phyloP scores from a whole-genome alignment of 2,888 invertebrate species.

The Epinotia nisella region DNA sequence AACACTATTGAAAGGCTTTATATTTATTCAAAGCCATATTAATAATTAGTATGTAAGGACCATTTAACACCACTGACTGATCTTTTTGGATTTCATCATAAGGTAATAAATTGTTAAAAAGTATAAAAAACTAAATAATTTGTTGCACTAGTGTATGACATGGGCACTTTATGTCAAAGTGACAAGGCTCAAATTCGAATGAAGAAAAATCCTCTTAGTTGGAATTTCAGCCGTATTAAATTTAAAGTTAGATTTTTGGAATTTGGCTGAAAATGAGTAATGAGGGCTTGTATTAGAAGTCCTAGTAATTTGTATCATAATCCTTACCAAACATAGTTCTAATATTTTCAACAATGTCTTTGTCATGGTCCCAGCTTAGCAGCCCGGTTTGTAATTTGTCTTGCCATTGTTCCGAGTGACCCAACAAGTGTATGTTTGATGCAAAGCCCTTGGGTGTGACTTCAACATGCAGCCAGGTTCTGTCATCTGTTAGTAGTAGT shows the following conservation, averaged over 20 bases:
- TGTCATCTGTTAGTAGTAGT: slow-evolving; percentile 59
- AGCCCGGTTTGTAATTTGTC: slow-evolving; percentile 68
- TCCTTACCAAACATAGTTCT: slow-evolving; percentile 68
- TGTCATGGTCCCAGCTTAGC: slow-evolving; percentile 74
- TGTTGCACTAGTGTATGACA: too few relatives aligned
- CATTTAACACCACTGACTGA: too few relatives aligned
- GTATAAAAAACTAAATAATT: too few relatives aligned
- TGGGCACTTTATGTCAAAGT: too few relatives aligned
- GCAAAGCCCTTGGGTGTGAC: slow-evolving; percentile 70
- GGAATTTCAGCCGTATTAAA: too few relatives aligned
- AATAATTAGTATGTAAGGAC: too few relatives aligned
- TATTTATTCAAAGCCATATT: not conserved
- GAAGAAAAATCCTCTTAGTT: too few relatives aligned
- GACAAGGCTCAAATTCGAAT: too few relatives aligned
- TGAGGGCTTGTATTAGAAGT: not conserved
- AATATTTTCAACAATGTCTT: slow-evolving; percentile 72
- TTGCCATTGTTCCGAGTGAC: slow-evolving; percentile 68
- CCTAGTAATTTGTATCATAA: not conserved
- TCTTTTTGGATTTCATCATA: too few relatives aligned
- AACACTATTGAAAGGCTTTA: not conserved
- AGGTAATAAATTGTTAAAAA: too few relatives aligned
- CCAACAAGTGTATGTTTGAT: slow-evolving; percentile 69
- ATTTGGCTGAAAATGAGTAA: not conserved
- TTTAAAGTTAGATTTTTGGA: too few relatives aligned
- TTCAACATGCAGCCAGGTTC: slow-evolving; percentile 75